Percentiles rank a stretch among this genome's conserved stretches.
Evolutionary conservation across 1,140 invertebrate genomes (phyloP).

Genomic region (Hetaerina americana): DNA sequence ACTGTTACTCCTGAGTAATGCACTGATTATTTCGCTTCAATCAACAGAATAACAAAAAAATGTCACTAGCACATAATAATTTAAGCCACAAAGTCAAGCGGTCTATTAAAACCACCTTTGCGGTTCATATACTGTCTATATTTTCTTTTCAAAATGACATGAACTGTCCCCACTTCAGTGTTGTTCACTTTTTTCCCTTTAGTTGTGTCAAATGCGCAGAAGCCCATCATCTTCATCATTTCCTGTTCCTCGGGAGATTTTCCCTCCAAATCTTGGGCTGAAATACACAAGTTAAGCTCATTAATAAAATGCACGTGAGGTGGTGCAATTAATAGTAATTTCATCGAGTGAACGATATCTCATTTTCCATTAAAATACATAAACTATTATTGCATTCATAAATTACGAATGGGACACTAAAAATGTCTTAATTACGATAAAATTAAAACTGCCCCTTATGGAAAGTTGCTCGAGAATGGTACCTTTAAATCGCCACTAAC

Average conservation of each 20-base stretch:
- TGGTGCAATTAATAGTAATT: too few species aligned
- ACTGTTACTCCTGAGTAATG: neutral
- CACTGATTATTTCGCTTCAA: neutral
- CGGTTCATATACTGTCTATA: constrained; percentile 99
- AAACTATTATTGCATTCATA: too few species aligned
- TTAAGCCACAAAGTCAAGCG: constrained; percentile 87
- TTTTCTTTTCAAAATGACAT: constrained; percentile 90
- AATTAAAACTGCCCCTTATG: too few species aligned
- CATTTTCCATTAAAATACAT: too few species aligned
- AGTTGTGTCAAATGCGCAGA: constrained; percentile 86
- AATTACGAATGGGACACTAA: too few species aligned
- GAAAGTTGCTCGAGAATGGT: too few species aligned
- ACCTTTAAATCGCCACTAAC: too few species aligned
- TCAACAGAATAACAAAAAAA: neutral
- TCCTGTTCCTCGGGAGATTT: constrained; percentile 85
- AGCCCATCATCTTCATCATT: constrained; percentile 96
- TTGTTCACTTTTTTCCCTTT: constrained; percentile 91
- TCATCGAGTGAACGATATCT: too few species aligned
- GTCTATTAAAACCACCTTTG: constrained; percentile 96
- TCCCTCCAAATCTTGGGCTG: constrained; percentile 59
- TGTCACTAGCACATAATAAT: neutral
- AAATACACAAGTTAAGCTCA: too few species aligned
- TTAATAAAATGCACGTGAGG: too few species aligned
- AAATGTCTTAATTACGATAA: too few species aligned
- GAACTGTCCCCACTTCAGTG: constrained; percentile 83